These are phyloP conservation scores for Siniperca chuatsi DNA, from an alignment of 2,113 vertebrate species.

Conservation along the genomic window DNA sequence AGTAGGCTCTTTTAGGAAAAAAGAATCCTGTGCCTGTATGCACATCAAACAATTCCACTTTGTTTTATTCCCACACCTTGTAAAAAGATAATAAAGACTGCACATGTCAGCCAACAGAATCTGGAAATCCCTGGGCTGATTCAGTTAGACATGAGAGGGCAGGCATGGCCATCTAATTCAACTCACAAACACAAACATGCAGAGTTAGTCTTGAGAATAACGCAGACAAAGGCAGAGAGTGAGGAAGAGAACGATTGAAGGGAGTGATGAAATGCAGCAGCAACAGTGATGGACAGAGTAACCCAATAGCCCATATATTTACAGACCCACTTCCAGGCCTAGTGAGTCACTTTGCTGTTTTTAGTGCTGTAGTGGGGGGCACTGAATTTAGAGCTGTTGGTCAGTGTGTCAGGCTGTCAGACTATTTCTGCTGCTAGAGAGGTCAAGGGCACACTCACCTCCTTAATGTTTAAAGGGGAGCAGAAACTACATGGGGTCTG, in stretches of 20 bases:
- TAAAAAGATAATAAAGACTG: constrained; percentile 69
- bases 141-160: constrained; percentile 60
- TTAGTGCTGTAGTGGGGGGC: constrained; percentile 48
- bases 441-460: constrained; percentile 58
- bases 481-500: constrained; percentile 20
- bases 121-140: constrained; percentile 50
- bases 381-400: constrained; percentile 57
- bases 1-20: constrained; percentile 34
- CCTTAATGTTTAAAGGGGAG: constrained; percentile 48
- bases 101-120: constrained; percentile 53
- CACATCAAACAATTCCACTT: constrained; percentile 68
- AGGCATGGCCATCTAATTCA: constrained; percentile 7
- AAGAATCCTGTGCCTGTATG: constrained; percentile 19
- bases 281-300: constrained; percentile 63
- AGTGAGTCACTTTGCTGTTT: constrained; percentile 72
- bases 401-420: constrained; percentile 64
- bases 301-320: constrained; percentile 75
- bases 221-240: neutral
- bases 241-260: neutral
- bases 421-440: constrained; percentile 58
- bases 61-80: constrained; percentile 53
- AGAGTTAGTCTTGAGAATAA: neutral
- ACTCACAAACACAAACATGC: constrained; percentile 20
- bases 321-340: constrained; percentile 60
- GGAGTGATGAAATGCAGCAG: constrained; percentile 55